Conservation (phyloP, 2,888 invertebrate genomes). For the Nasonia oneida region DNA sequence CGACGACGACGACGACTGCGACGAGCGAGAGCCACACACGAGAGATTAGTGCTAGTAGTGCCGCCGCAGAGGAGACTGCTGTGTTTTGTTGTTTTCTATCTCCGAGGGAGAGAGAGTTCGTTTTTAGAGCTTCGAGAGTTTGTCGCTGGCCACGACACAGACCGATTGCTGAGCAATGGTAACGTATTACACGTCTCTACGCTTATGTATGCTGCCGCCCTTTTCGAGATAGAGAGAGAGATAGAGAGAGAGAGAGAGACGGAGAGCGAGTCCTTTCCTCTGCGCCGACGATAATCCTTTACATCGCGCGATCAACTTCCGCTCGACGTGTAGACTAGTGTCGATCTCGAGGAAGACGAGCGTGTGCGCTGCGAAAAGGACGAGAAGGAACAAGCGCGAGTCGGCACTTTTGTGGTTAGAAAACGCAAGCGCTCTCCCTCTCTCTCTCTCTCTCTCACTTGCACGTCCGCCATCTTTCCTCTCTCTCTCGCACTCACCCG, state of each 20-base stretch:
- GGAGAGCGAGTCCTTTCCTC: neutral
- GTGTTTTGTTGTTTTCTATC: neutral
- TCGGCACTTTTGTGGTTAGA: conserved; percentile 59
- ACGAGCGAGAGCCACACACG: neutral
- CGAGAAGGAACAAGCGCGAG: conserved; percentile 28
- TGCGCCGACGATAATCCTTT: neutral
- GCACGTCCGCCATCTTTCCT: conserved; percentile 51
- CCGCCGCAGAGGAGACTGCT: conserved; percentile 4
- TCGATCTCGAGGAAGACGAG: neutral
- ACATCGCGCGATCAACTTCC: too few relatives aligned
- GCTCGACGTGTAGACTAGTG: too few relatives aligned
- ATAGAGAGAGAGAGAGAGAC: neutral
- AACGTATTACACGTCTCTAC: conserved; percentile 32
- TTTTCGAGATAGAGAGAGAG: neutral
- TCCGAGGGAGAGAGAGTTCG: conserved; percentile 12
- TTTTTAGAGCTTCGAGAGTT: neutral
- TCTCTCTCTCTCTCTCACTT: conserved; percentile 20
- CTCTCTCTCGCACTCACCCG: conserved; percentile 12
- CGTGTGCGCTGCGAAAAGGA: neutral
- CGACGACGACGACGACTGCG: conserved; percentile 43
- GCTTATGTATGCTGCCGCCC: conserved; percentile 1
- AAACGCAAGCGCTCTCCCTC: conserved; percentile 30
- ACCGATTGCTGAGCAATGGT: conserved; percentile 41
- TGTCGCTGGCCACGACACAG: conserved; percentile 27
- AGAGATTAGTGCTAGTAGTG: neutral